These are phyloP conservation scores for Choreutis nemorana DNA, from an alignment of 2,888 invertebrate genomes.

Conservation along the genomic window DNA sequence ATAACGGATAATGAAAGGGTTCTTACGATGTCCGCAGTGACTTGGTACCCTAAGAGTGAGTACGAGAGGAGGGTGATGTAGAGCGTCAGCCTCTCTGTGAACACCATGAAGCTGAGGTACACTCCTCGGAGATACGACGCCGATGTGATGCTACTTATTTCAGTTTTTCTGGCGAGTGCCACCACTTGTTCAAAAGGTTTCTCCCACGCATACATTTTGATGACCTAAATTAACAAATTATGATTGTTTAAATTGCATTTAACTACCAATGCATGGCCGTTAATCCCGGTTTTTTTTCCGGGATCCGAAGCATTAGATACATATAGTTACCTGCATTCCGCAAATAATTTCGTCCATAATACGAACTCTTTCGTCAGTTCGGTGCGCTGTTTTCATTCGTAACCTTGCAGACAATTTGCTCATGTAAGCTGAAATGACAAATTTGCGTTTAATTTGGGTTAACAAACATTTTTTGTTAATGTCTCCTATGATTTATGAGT, in stretches of 20 bases:
- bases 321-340: slow-evolving; percentile 89
- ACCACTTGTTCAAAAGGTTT: slow-evolving; percentile 88
- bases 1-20: too few relatives aligned
- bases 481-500: too few relatives aligned
- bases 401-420: slow-evolving; percentile 70
- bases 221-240: slow-evolving; percentile 69
- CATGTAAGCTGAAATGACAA: slow-evolving; percentile 65
- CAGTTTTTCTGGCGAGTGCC: slow-evolving; percentile 74
- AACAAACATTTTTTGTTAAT: too few relatives aligned
- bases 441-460: too few relatives aligned
- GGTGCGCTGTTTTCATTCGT: slow-evolving; percentile 80
- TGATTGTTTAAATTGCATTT: background rate
- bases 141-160: slow-evolving; percentile 67
- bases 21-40: slow-evolving; percentile 64
- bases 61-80: slow-evolving; percentile 83
- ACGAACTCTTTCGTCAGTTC: slow-evolving; percentile 89
- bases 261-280: too few relatives aligned
- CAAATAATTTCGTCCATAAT: slow-evolving; percentile 95
- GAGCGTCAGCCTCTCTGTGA: slow-evolving; percentile 84
- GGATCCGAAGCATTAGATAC: slow-evolving; percentile 37
- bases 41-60: slow-evolving; percentile 71
- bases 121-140: slow-evolving; percentile 72
- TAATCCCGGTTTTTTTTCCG: too few relatives aligned
- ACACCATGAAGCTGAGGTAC: slow-evolving; percentile 78
- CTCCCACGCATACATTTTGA: slow-evolving; percentile 98